Conservation (phyloP, 2,888 invertebrate species). For the Mimas tiliae region DNA sequence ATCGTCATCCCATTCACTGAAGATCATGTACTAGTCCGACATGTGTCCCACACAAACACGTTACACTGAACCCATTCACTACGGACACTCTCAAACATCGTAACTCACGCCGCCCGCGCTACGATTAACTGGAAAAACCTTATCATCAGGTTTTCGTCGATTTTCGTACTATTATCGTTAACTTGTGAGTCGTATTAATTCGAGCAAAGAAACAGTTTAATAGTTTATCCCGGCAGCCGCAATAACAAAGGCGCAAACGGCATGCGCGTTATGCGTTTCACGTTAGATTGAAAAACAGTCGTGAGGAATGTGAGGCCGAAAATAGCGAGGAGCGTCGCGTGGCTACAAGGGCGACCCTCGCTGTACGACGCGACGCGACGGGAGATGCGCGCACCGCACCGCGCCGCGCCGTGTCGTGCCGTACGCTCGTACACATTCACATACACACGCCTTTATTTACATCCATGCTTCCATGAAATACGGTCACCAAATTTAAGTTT, state of each 20-base stretch:
- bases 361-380: conserved; percentile 55
- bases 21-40: conserved; percentile 67
- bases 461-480: conserved; percentile 69
- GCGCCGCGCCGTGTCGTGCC: conserved; percentile 44
- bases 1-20: conserved; percentile 56
- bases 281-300: conserved; percentile 83
- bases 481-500: conserved; percentile 56
- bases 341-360: conserved; percentile 80
- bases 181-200: conserved; percentile 47
- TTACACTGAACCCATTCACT: conserved; percentile 56
- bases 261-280: conserved; percentile 79
- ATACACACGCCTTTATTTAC: conserved; percentile 77
- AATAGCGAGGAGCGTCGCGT: conserved; percentile 81
- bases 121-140: conserved; percentile 42
- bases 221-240: conserved; percentile 54
- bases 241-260: conserved; percentile 77
- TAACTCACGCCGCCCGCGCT: conserved; percentile 41
- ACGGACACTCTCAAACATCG: conserved; percentile 59
- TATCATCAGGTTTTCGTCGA: conserved; percentile 39
- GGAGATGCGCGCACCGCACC: conserved; percentile 43
- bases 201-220: conserved; percentile 48
- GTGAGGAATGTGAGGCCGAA: conserved; percentile 81
- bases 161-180: conserved; percentile 47
- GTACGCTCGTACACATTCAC: conserved; percentile 43
- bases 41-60: conserved; percentile 52